Conservation (phyloP, 2,797 vertebrate species). For the Hipposideros larvatus region DNA sequence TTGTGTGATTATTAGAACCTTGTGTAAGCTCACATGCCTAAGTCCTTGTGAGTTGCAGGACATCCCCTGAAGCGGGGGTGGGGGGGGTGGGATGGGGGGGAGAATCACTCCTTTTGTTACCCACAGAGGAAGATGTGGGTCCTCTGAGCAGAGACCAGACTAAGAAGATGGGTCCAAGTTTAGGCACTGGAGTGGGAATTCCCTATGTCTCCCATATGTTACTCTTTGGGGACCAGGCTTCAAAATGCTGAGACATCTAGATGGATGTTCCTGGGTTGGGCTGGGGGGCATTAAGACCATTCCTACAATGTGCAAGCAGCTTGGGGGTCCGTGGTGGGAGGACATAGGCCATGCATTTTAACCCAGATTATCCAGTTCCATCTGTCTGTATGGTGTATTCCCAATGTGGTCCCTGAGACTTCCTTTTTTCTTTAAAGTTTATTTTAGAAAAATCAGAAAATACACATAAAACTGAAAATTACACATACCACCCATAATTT, state of each 20-base stretch:
- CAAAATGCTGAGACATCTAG: not conserved
- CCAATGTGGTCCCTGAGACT: not conserved
- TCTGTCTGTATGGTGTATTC: not conserved
- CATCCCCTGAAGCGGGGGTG: not conserved
- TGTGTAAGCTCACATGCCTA: not conserved
- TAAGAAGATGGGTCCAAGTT: not conserved
- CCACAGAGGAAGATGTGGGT: not conserved
- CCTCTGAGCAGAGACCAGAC: not conserved
- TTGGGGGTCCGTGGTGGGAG: not conserved
- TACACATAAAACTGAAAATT: conserved; percentile 27
- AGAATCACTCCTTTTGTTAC: not conserved
- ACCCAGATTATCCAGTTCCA: not conserved
- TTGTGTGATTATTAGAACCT: not conserved
- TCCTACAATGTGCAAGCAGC: not conserved
- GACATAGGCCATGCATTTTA: not conserved
- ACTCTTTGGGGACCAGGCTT: not conserved
- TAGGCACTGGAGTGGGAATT: not conserved
- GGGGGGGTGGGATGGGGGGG: too few species aligned
- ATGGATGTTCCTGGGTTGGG: not conserved
- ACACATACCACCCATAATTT: not conserved
- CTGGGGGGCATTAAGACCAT: not conserved
- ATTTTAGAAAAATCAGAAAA: conserved; percentile 58
- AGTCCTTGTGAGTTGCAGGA: not conserved
- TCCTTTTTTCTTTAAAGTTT: not conserved
- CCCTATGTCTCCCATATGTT: not conserved